Evolutionary conservation across 1,140 invertebrate species (phyloP), one percentile per base, ranked within the genome.

Genomic region (Drosophila arawakana): DNA sequence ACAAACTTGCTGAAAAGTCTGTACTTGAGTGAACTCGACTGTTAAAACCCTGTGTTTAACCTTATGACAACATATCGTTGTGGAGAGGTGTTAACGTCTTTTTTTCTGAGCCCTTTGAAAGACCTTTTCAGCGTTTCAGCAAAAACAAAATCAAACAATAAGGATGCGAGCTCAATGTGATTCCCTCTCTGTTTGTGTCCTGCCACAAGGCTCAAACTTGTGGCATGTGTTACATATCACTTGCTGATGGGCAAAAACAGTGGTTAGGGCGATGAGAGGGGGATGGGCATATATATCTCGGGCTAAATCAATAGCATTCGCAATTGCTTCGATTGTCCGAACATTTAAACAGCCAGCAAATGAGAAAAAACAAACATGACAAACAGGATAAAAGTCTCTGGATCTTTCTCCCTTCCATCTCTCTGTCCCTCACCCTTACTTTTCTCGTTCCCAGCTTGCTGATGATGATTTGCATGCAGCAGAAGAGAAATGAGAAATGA

Each of bases 161-260:
- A 58, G 52, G 69, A 58, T 46, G n/a, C 44, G 49, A 52, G 11
- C 21, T 52, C 10, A 58, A 13, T 52, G 13, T 13, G 8, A 30
- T 30, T 30, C 25, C 6, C 25, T 37, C 7, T 58, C 8, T 43
- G 46, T 58, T n/a, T 58, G 10, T 41, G 41, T 50, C 30, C 13
- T 57, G 60, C 50, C 59, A 59, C 77, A 67, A 44, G 77, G 61
- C 68, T 57, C 43, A 61, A 72, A 72, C 61, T 73, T 76, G 71
- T 44, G 76, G 75, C 82, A 81, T 79, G 52, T 86, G 79, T 76
- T 67, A 73, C 83, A 86, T 81, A 81, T 86, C 79, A 59, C 65
- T 43, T 46, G n/a, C 37, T 15, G 55, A 34, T 55, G 43, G 41
- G n/a, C 13, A 41, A 9, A n/a, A 9, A 7, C 0, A 59, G 7